Conservation (phyloP, 2,888 invertebrate genomes). For the Alentia gelatinosa region DNA sequence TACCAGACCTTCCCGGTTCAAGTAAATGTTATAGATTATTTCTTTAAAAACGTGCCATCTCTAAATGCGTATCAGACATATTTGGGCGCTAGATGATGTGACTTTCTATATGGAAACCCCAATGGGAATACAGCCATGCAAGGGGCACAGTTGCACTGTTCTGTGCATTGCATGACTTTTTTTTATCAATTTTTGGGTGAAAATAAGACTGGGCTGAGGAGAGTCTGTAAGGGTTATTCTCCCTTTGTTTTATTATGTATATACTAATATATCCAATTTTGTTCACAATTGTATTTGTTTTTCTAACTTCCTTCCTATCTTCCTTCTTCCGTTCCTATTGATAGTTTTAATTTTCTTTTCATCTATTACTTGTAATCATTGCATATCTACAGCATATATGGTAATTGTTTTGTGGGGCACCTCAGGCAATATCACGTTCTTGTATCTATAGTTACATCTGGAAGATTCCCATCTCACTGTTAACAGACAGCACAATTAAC, state of each 20-base stretch:
- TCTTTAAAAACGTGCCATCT: too few species aligned
- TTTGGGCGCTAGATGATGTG: background rate
- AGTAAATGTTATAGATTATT: conserved; percentile 58
- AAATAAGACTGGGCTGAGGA: too few species aligned
- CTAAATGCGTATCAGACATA: background rate
- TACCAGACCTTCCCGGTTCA: conserved; percentile 65
- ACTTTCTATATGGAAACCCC: background rate
- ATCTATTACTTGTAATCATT: background rate
- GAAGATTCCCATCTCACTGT: conserved; percentile 68
- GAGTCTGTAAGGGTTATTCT: too few species aligned
- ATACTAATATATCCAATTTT: too few species aligned
- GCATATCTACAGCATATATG: background rate
- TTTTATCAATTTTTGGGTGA: too few species aligned
- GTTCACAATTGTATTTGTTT: too few species aligned
- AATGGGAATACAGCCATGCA: background rate
- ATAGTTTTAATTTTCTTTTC: background rate
- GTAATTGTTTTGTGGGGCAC: background rate
- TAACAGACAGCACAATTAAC: conserved; percentile 60
- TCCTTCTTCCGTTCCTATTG: background rate
- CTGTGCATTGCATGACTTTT: background rate
- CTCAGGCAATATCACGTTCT: background rate
- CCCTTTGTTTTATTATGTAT: too few species aligned
- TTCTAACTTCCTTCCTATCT: background rate
- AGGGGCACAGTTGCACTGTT: background rate
- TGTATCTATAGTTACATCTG: conserved; percentile 66